Conservation (phyloP, 2,888 invertebrate species). For the Mesochorus sp. region DNA sequence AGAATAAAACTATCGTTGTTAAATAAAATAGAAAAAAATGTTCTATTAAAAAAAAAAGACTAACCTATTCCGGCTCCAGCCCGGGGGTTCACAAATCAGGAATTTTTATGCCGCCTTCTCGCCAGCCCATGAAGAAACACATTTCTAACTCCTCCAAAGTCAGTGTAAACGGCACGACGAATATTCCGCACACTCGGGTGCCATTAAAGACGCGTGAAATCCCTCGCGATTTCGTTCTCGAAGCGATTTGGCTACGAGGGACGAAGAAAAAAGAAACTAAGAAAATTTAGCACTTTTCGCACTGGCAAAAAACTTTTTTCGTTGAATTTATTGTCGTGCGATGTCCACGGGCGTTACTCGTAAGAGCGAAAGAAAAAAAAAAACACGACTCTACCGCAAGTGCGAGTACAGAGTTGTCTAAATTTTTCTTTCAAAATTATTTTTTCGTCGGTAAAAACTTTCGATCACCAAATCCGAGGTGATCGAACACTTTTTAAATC, state of each 20-base stretch:
- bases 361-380: background rate
- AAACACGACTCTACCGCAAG: too few species aligned
- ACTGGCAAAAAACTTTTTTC: constrained; percentile 8
- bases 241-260: constrained; percentile 48
- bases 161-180: constrained; percentile 62
- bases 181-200: constrained; percentile 64
- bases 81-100: constrained; percentile 74
- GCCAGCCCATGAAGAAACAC: constrained; percentile 79
- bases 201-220: constrained; percentile 58
- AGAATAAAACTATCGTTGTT: too few species aligned
- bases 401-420: background rate
- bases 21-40: background rate
- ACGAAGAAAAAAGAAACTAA: constrained; percentile 3
- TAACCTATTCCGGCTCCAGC: constrained; percentile 54
- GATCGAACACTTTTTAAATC: constrained; percentile 31
- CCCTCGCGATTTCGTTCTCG: constrained; percentile 62
- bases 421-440: background rate
- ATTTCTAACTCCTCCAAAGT: constrained; percentile 70
- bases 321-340: constrained; percentile 12
- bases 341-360: background rate
- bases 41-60: constrained; percentile 15
- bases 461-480: constrained; percentile 57
- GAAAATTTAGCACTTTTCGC: constrained; percentile 12
- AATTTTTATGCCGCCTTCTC: constrained; percentile 79
- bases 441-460: constrained; percentile 4